Conservation (phyloP, 2,888 invertebrate genomes). For the Lypha dubia region DNA sequence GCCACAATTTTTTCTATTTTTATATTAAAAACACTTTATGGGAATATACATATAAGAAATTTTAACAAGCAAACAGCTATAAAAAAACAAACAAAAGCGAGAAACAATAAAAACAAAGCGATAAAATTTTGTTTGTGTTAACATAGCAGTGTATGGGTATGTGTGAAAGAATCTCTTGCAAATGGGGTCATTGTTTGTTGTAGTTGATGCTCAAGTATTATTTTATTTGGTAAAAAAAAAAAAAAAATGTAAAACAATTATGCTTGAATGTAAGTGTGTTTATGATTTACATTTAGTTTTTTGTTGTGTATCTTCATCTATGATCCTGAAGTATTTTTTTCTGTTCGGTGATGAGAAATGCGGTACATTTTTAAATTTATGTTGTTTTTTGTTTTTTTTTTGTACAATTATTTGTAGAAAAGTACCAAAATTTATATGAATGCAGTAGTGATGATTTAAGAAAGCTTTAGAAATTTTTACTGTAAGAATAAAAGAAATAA, state of each 20-base stretch:
- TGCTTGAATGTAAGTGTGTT: not conserved
- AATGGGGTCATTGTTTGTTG: constrained; percentile 24
- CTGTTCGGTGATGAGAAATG: not conserved
- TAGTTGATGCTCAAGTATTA: constrained; percentile 9
- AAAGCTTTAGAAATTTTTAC: too few species aligned
- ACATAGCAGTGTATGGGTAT: not conserved
- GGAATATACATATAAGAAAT: constrained; percentile 3
- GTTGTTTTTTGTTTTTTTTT: too few species aligned
- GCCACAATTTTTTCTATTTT: not conserved
- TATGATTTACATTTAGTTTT: not conserved
- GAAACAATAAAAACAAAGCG: not conserved
- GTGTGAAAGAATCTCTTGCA: not conserved
- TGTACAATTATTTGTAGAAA: too few species aligned
- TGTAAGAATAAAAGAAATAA: too few species aligned
- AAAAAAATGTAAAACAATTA: too few species aligned
- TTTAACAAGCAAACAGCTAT: not conserved
- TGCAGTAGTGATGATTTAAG: too few species aligned
- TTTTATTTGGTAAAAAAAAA: constrained; percentile 18
- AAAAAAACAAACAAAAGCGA: not conserved
- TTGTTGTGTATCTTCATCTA: not conserved
- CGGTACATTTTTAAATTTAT: not conserved
- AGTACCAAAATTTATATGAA: too few species aligned
- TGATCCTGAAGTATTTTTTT: not conserved
- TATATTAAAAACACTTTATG: constrained; percentile 18
- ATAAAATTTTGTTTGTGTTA: not conserved